Base-by-base conservation (phyloP, 2,113 vertebrate species). In the Amazona vittata region DNA sequence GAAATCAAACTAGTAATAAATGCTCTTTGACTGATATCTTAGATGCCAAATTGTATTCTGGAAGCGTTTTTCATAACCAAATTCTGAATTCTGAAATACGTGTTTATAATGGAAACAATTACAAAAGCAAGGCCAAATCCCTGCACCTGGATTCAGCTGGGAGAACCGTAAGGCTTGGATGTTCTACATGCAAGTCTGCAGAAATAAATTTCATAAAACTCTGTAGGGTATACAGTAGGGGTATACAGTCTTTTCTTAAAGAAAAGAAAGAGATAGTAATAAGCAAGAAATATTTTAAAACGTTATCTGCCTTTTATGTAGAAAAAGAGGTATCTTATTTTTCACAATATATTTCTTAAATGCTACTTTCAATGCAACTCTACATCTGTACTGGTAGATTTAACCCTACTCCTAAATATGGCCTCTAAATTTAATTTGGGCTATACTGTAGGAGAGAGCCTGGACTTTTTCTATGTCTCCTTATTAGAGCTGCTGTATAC, bases 101-200 rank as follows among this genome's bases (percentile, higher is more conserved):
- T 31, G 16, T 79, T 92, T 94, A 84, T 65, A 92, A 89, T 3
- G 10, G 90, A 92, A 95, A 70, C 52, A 53, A 84, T 96, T 89
- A 84, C 47, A 94, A 93, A 95, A 79, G 43, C 25, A 91, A 94
- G n/a, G 77, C 62, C 80, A 96, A 91, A 64, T 69, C 70, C 57
- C 28, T 91, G 69, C 81, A 87, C 81, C 92, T 96, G 94, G 80
- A 90, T 92, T 92, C 83, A 94, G 82, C 47, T 92, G 92, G 90
- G 33, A 20, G 3, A 17, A 86, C 47, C 2, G 0, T 22, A 86
- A 71, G n/a, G 39, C 26, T 82, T 78, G 21, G 26, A 84, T 16
- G 3, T 52, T 93, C 33, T 73, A 35, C 50, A 44, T 20, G 5
- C 63, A 81, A 64, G 10, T 75, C 33, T 84, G 16, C 75, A 84